Evolutionary conservation across 2,113 vertebrate genomes (phyloP).

Genomic region (Corvus cornix): DNA sequence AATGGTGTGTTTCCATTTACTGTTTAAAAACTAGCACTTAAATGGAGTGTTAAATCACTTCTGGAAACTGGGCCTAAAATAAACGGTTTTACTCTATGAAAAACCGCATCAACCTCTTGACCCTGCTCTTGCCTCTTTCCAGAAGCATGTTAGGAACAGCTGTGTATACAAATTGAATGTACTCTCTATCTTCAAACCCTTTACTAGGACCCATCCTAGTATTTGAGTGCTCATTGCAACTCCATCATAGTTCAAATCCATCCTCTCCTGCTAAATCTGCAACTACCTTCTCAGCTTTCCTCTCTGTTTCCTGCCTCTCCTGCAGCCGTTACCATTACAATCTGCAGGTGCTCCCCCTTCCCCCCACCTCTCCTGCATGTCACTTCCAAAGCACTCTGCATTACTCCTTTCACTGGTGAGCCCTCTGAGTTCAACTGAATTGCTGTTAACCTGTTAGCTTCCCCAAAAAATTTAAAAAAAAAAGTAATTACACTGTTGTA

Average conservation of each 20-base stretch:
- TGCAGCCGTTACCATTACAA: neutral
- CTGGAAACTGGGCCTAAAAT: constrained; percentile 44
- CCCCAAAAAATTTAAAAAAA: neutral
- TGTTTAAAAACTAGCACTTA: constrained; percentile 49
- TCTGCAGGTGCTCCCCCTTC: neutral
- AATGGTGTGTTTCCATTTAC: constrained; percentile 8
- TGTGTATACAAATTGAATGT: constrained; percentile 44
- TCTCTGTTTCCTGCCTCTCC: neutral
- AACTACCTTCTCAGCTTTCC: neutral
- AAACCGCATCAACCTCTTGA: constrained; percentile 39
- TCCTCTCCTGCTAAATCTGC: neutral
- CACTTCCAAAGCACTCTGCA: neutral
- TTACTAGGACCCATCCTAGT: neutral
- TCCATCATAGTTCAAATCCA: neutral
- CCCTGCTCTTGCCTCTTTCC: constrained; percentile 21
- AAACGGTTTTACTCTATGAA: constrained; percentile 30
- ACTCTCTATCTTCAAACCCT: neutral
- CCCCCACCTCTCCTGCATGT: neutral
- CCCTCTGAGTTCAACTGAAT: neutral
- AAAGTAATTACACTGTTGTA: neutral
- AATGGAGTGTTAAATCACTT: constrained; percentile 55
- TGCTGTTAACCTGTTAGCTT: neutral
- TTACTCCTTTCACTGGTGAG: neutral
- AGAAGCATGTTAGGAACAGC: constrained; percentile 29
- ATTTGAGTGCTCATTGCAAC: neutral